A percentile compares a stretch with the other conserved stretches of the same genome.
These are phyloP conservation scores for Ophraella communa DNA, from an alignment of 2,888 invertebrate genomes.

Conservation along the genomic window DNA sequence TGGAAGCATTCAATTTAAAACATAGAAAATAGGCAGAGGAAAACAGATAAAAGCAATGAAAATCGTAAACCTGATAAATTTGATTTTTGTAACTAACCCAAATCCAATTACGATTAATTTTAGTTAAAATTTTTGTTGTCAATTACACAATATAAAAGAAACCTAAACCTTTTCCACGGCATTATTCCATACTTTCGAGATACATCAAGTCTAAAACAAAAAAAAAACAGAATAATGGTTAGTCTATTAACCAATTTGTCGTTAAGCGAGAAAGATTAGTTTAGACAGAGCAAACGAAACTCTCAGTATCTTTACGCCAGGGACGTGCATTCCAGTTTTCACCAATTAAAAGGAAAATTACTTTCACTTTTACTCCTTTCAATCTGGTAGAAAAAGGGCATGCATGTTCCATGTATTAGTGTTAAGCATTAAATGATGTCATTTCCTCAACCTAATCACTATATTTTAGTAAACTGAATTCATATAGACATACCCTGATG, in stretches of 20 bases:
- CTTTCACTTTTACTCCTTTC: neutral
- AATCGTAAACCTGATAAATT: neutral
- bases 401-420: neutral
- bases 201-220: neutral
- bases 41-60: neutral
- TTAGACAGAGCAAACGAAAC: neutral
- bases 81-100: neutral
- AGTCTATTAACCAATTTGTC: neutral
- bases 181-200: neutral
- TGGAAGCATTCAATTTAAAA: neutral
- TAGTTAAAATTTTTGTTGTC: neutral
- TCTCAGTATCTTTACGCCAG: neutral
- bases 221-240: neutral
- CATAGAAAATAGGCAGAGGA: neutral
- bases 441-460: neutral
- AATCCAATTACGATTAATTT: neutral
- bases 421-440: neutral
- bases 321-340: neutral
- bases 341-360: neutral
- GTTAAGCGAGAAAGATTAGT: neutral
- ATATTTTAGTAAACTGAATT: neutral
- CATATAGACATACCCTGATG: slow-evolving; percentile 2
- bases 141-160: neutral
- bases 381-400: neutral
- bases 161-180: neutral